Evolutionary conservation across 2,888 invertebrate genomes (phyloP).

Genomic region (Aphidoletes aphidimyza): DNA sequence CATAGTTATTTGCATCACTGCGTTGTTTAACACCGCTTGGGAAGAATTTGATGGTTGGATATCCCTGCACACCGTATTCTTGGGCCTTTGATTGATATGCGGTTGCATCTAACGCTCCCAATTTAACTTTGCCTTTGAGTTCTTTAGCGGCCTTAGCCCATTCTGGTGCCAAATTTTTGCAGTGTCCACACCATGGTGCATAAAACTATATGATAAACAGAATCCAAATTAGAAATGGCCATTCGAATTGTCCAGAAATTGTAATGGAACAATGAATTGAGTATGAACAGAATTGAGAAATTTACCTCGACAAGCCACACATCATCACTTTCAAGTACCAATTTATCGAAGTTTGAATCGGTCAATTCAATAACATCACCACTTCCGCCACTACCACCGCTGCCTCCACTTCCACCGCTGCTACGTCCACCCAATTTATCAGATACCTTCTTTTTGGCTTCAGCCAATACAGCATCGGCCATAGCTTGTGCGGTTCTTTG

Average conservation of each 20-base stretch:
- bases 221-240: not conserved
- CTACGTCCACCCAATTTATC: constrained; percentile 68
- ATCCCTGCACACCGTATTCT: constrained; percentile 89
- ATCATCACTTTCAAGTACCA: constrained; percentile 92
- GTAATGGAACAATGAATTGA: not conserved
- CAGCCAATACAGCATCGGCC: constrained; percentile 85
- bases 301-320: constrained; percentile 89
- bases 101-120: constrained; percentile 97
- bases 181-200: constrained; percentile 97
- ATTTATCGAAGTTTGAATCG: constrained; percentile 93
- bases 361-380: constrained; percentile 87
- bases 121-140: constrained; percentile 94
- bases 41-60: constrained; percentile 97
- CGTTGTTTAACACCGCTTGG: constrained; percentile 77
- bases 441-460: constrained; percentile 79
- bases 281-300: not conserved
- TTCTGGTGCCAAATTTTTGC: constrained; percentile 84
- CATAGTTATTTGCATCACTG: constrained; percentile 83
- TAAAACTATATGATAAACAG: constrained; percentile 72
- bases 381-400: constrained; percentile 13
- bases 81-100: constrained; percentile 84
- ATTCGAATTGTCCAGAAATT: not conserved
- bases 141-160: constrained; percentile 96
- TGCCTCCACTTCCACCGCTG: constrained; percentile 57
- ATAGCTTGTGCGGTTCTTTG: constrained; percentile 86